These are phyloP conservation scores for Limnephilus lunatus DNA, from an alignment of 2,888 invertebrate species.

Conservation along the genomic window DNA sequence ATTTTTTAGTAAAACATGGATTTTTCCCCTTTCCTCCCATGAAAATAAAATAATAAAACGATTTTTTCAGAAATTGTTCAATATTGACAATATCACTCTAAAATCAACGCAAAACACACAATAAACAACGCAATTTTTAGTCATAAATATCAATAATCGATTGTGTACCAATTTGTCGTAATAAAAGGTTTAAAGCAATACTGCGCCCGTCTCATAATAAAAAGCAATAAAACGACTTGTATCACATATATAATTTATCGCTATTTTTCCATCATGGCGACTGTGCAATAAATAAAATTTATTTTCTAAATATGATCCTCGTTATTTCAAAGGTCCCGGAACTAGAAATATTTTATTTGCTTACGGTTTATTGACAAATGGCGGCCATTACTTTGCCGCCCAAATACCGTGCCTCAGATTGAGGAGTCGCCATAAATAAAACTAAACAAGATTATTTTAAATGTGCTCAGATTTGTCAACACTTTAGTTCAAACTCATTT, in stretches of 20 bases:
- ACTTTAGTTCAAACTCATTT: conserved; percentile 44
- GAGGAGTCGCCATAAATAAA: conserved; percentile 57
- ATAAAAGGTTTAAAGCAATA: background rate
- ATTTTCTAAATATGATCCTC: conserved; percentile 53
- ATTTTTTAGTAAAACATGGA: too few species aligned
- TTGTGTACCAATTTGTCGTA: background rate
- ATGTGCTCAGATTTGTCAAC: conserved; percentile 54
- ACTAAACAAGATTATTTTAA: conserved; percentile 60
- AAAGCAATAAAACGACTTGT: conserved; percentile 43
- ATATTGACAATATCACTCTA: background rate
- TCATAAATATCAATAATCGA: background rate
- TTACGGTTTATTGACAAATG: conserved; percentile 60
- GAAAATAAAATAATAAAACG: too few species aligned
- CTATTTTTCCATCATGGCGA: conserved; percentile 41
- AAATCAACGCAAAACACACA: background rate
- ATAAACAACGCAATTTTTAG: background rate
- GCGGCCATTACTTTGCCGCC: conserved; percentile 49
- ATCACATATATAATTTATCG: conserved; percentile 28
- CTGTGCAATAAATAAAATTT: conserved; percentile 45
- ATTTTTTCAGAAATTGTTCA: background rate
- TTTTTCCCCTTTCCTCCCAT: too few species aligned
- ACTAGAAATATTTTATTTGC: conserved; percentile 61
- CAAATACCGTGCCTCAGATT: conserved; percentile 43
- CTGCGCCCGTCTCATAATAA: background rate
- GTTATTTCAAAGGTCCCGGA: conserved; percentile 54